Evolutionary conservation across 2,888 invertebrate species (phyloP), one percentile per base, ranked within the genome.

Genomic region (Chrysotoxum bicinctum): DNA sequence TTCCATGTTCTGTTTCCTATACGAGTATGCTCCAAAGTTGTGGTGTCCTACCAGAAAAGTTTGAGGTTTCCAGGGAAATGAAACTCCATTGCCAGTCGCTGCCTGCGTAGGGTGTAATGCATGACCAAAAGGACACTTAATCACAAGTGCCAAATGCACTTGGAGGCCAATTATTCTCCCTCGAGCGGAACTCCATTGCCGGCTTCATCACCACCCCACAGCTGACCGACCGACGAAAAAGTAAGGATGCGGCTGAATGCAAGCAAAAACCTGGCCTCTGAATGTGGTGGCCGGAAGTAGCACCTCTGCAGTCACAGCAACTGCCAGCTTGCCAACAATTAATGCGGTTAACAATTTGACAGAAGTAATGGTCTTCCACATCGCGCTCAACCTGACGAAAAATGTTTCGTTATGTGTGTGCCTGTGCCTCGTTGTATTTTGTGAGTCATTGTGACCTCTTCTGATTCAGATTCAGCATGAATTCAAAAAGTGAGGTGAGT

Each of bases 101-200:
- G 70, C 66, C 73, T 81, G 82, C 86, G 70, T 74, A 82, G 82
- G 73, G 74, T 86, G 86, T 86, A 81, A 82, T 86, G 77, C 81
- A 85, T 85, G 85, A 77, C 81, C 85, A 77, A 85, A 77, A 82
- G 74, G 77, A 78, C 77, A 86, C 86, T 86, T 86, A 82, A 86
- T 86, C 86, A 86, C 82, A 86, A 86, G 86, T 86, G 86, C 86
- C 86, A 86, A 86, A 81, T 86, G 86, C 86, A 86, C 86, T 86
- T 78, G 86, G 70, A 76, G 86, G 82, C 77, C 86, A 86, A 86
- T 86, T 86, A 86, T 82, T 86, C 82, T 86, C 78, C 45, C 50
- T 58, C 56, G 40, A 62, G 50, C 48, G 73, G 64, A 35, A 79
- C 64, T 68, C 72, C 62, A 62, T 73, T 73, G 82, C 73, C 66